Percentiles rank a stretch among this genome's conserved stretches.
These are phyloP conservation scores for Rutpela maculata DNA, from an alignment of 2,888 invertebrate species.

Conservation along the genomic window DNA sequence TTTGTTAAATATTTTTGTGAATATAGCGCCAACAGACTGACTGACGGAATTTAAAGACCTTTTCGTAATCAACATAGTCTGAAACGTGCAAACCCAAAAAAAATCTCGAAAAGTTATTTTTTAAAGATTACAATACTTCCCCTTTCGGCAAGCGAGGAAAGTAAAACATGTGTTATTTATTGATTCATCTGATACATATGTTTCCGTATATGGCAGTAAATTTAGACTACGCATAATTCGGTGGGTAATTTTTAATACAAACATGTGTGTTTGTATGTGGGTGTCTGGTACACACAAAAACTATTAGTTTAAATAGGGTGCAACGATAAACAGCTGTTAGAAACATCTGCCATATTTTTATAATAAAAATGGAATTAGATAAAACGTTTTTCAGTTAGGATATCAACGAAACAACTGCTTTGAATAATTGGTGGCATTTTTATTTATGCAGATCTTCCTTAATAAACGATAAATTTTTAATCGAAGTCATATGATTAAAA, in stretches of 20 bases:
- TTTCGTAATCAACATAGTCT: too few relatives aligned
- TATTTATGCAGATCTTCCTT: neutral
- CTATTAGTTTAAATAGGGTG: conserved; percentile 28
- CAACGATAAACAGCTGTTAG: conserved; percentile 40
- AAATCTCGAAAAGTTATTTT: too few relatives aligned
- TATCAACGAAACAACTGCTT: neutral
- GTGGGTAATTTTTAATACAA: conserved; percentile 21
- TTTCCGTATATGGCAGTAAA: neutral
- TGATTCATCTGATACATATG: neutral
- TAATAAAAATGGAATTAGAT: conserved; percentile 33
- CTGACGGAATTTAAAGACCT: too few relatives aligned
- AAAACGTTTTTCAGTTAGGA: conserved; percentile 17
- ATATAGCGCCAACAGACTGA: too few relatives aligned
- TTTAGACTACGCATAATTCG: conserved; percentile 6
- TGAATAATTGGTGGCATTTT: neutral
- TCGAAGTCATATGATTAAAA: too few relatives aligned
- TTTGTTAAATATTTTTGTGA: too few relatives aligned
- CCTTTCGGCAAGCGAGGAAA: too few relatives aligned
- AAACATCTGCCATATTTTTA: conserved; percentile 45
- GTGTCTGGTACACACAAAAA: conserved; percentile 15
- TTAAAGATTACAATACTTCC: too few relatives aligned
- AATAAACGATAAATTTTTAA: too few relatives aligned
- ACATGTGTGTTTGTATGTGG: conserved; percentile 23
- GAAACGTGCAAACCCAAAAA: too few relatives aligned
- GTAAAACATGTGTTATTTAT: neutral